Evolutionary conservation across 2,797 vertebrate genomes (phyloP), one percentile per base, ranked within the genome.

Genomic region (Gadopsis bispinosus): DNA sequence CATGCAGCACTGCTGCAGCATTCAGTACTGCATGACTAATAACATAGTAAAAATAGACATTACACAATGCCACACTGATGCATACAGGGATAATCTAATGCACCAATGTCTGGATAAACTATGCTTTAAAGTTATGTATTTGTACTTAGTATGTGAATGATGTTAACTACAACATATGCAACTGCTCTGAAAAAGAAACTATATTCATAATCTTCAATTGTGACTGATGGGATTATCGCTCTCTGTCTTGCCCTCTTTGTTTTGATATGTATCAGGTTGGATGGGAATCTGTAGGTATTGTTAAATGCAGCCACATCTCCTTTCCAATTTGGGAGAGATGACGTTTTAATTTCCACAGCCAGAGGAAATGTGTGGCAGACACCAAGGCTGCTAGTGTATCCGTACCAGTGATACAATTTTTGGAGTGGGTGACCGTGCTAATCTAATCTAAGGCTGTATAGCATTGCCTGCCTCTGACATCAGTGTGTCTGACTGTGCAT

Each of bases 321-420:
- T 70, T 71, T 77, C 55, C 62, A 58, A 68, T 89, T 80, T 81
- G 53, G 41, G 35, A 73, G 60, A 68, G 41, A 4, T 81, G 69
- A 79, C 79, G 73, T 84, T 90, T 90, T 89, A 65, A 93, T 93
- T 86, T 93, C 92, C 85, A 64, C 73, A 77, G 65, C 66, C 68
- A 80, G 58, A 53, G 67, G 16, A 81, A 62, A 64, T 41, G 70
- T 80, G 72, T 64, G 39, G 59, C 74, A 71, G 78, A 85, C 77
- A 83, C 75, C 53, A 9, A 45, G 22, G 56, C 70, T 82, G 81
- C 65, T n/a, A 54, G 59, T 79, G 75, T 86, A 79, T 76, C 91
- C 85, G 53, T 64, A 61, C 45, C 54, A 73, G 43, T 86, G 81
- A 84, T 88, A 69, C 29, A 63, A 51, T 86, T 70, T 77, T 47